Base-by-base conservation (phyloP, 2,113 vertebrate species). In the Ctenodactylus gundi region DNA sequence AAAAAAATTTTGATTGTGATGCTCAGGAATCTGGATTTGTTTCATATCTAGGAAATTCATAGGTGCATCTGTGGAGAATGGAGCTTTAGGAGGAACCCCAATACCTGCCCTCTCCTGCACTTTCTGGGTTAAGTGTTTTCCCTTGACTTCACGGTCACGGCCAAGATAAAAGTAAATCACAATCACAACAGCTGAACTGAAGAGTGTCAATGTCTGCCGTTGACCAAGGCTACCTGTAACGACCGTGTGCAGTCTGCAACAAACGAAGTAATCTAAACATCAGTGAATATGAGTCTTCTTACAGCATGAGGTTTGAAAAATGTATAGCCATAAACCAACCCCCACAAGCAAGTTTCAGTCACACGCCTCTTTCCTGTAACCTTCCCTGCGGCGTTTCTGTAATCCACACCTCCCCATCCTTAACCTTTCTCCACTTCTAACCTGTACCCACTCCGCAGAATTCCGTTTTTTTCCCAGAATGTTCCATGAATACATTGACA, bases 31-130 rank as follows among this genome's bases (percentile, higher is more conserved):
- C 15, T 34, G 25, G 72, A 27, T 70, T 67, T 41, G 0, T 21
- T 77, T 75, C 73, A 53, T 6, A 8, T 77, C 55, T 72, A 81
- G 51, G 34, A 41, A 49, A 29, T 25, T 53, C 1, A 7, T 23
- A 27, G 31, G 31, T 0, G 11, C 14, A 3, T 34, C 0, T 7
- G 2, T 0, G 1, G 25, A 21, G 3, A 18, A 41, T 12, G 7
- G 3, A 6, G 21, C 2, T 6, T 8, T 9, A 21, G n/a, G 65
- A 36, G 17, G 41, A 41, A 7, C 6, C 29, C 70, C 65, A n/a
- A n/a, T 46, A 7, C 39, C 41, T 25, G 27, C 41, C 68, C 39
- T n/a, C 51, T 3, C 6, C 23, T 14, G 6, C 7, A 14, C n/a
- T 8, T 34, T 39, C 14, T 2, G 1, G 23, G 49, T 57, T 29